Percentiles rank a stretch among this genome's conserved stretches.
Conservation (phyloP, 2,888 invertebrate species). For the Seira ritae region DNA sequence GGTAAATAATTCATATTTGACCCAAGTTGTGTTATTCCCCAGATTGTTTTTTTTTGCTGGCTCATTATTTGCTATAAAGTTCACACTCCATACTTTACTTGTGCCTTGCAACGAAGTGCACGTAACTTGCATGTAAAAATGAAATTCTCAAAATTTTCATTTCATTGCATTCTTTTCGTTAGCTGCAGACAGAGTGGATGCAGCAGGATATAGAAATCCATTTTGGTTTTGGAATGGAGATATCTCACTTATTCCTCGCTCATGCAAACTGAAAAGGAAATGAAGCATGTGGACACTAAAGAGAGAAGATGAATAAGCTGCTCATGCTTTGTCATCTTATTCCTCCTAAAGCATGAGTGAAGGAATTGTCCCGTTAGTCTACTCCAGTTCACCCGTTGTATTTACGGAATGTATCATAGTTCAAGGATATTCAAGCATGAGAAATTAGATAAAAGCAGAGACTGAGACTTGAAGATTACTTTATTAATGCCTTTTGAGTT, state of each 20-base stretch:
- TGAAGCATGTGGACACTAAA: neutral
- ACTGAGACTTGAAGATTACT: neutral
- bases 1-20: too few relatives aligned
- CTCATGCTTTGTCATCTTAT: neutral
- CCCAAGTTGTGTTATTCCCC: too few relatives aligned
- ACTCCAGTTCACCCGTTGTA: slow-evolving; percentile 33
- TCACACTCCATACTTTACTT: too few relatives aligned
- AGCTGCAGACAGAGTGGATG: too few relatives aligned
- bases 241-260: neutral
- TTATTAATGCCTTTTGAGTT: slow-evolving; percentile 6
- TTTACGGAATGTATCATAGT: slow-evolving; percentile 38
- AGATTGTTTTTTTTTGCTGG: too few relatives aligned
- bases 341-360: neutral
- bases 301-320: neutral
- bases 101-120: too few relatives aligned
- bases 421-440: slow-evolving; percentile 43
- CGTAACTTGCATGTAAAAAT: too few relatives aligned
- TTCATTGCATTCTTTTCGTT: too few relatives aligned
- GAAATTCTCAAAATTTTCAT: too few relatives aligned
- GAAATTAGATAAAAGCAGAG: slow-evolving; percentile 32
- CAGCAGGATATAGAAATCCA: too few relatives aligned
- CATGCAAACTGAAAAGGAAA: neutral
- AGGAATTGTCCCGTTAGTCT: slow-evolving; percentile 41
- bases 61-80: too few relatives aligned
- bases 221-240: too few relatives aligned